Evolutionary conservation across 2,888 invertebrate species (phyloP).

Genomic region (Drosophila parthenogenetica): DNA sequence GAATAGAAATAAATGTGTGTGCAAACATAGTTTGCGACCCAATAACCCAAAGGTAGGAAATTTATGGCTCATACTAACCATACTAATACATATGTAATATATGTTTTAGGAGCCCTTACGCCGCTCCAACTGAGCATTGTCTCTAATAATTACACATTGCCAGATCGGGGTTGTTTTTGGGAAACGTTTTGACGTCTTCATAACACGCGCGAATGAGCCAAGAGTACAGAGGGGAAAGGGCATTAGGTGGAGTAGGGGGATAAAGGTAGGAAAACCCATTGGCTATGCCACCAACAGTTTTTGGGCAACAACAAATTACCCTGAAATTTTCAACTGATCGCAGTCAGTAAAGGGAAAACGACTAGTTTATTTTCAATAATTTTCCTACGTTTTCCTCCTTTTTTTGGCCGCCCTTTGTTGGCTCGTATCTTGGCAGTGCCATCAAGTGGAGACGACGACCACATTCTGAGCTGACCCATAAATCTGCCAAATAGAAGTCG

Average conservation of each 20-base stretch:
- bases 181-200: conserved; percentile 68
- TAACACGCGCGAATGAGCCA: conserved; percentile 72
- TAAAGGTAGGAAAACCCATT: conserved; percentile 16
- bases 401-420: conserved; percentile 8
- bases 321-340: conserved; percentile 55
- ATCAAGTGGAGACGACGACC: conserved; percentile 51
- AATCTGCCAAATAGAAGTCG: conserved; percentile 61
- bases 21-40: conserved; percentile 46
- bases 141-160: conserved; percentile 30
- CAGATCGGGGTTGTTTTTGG: conserved; percentile 38
- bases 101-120: not conserved
- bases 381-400: not conserved
- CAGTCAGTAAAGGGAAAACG: conserved; percentile 24
- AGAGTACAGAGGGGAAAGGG: conserved; percentile 14
- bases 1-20: conserved; percentile 31
- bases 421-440: conserved; percentile 53
- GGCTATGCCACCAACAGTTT: conserved; percentile 70
- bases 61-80: conserved; percentile 7
- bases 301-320: conserved; percentile 69
- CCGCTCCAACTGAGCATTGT: conserved; percentile 15
- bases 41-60: conserved; percentile 36
- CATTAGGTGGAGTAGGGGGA: not conserved
- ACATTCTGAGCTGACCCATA: conserved; percentile 60
- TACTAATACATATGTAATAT: not conserved
- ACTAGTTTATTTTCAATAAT: conserved; percentile 1